Conservation (phyloP, 2,113 vertebrate species). For the Otis tarda region DNA sequence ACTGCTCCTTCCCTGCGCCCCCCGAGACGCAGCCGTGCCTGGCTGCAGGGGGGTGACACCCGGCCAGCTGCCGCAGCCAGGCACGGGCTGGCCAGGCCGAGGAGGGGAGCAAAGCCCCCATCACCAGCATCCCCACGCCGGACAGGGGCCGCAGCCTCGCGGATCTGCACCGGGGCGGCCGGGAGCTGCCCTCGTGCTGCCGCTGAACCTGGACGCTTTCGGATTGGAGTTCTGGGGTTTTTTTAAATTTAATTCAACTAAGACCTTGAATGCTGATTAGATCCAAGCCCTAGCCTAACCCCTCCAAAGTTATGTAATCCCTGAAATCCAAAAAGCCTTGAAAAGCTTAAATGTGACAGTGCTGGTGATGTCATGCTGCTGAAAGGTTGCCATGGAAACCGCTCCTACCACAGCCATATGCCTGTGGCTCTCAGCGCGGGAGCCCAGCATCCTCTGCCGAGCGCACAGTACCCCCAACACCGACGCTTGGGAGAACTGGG, state of each 20-base stretch:
- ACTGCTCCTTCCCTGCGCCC: neutral
- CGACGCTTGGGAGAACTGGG: neutral
- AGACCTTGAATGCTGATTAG: conserved; percentile 30
- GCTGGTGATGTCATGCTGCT: conserved; percentile 54
- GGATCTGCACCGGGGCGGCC: accelerated
- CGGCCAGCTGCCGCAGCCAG: too few species aligned
- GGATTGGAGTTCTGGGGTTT: neutral
- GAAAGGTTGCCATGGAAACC: conserved; percentile 59
- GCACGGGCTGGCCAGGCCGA: accelerated
- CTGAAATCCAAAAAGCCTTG: conserved; percentile 46
- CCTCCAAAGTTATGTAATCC: conserved; percentile 34
- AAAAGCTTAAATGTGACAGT: conserved; percentile 41
- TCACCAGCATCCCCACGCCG: accelerated
- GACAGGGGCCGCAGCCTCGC: neutral
- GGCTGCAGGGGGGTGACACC: neutral
- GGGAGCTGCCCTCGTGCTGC: accelerated
- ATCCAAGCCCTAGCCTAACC: conserved; percentile 28
- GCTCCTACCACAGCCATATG: neutral
- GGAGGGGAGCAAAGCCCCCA: neutral
- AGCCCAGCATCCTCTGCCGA: neutral
- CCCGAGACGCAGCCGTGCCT: neutral
- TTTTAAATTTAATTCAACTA: neutral
- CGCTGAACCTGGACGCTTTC: accelerated
- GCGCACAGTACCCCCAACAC: neutral
- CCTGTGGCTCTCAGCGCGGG: neutral